These are phyloP conservation scores for Myotis vivesi DNA, from an alignment of 2,797 vertebrate genomes.

Conservation along the genomic window DNA sequence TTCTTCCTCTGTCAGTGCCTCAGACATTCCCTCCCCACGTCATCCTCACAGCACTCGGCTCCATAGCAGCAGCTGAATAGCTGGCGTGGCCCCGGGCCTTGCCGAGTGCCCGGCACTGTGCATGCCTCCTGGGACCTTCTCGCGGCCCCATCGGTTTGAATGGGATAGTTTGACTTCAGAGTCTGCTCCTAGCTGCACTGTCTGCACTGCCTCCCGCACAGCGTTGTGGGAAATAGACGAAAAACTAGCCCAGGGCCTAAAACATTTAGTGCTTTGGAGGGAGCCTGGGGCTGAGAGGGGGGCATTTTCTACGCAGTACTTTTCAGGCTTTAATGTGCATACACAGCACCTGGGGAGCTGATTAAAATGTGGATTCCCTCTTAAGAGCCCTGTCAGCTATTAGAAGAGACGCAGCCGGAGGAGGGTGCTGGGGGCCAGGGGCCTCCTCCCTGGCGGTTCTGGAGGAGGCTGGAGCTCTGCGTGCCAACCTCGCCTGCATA, in stretches of 20 bases:
- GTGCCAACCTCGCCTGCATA: accelerated
- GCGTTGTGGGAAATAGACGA: neutral
- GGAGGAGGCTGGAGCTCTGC: neutral
- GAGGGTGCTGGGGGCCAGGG: neutral
- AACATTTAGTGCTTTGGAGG: neutral
- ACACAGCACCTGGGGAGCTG: accelerated
- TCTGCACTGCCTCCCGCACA: neutral
- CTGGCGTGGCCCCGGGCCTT: accelerated
- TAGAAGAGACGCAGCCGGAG: neutral
- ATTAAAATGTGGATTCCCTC: neutral
- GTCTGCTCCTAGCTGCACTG: neutral
- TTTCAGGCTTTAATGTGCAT: neutral
- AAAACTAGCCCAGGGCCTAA: neutral
- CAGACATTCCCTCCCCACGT: neutral
- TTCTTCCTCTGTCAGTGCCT: neutral
- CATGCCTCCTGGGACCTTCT: accelerated
- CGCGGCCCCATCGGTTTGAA: too few species aligned
- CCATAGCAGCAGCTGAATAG: neutral
- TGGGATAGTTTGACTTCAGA: neutral
- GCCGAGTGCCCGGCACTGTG: neutral
- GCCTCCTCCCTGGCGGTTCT: neutral
- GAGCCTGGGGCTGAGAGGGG: neutral
- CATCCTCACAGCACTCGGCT: neutral
- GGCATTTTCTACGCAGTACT: neutral
- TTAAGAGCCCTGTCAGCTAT: neutral